These are phyloP conservation scores for Miichthys miiuy DNA, from an alignment of 2,797 vertebrate species.

Conservation along the genomic window DNA sequence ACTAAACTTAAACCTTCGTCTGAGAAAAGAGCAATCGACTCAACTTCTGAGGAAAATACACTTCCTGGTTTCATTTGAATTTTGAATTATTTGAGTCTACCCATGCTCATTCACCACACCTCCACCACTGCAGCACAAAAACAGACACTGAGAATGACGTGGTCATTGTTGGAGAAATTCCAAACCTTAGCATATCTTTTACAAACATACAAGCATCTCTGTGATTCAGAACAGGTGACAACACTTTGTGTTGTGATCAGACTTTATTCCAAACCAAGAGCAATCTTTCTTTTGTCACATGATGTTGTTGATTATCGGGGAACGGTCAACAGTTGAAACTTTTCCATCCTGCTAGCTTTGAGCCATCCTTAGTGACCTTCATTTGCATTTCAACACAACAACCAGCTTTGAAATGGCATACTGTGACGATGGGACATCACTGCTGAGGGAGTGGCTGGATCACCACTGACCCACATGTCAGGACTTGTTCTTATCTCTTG, in stretches of 20 bases:
- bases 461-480: background rate
- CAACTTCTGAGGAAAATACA: background rate
- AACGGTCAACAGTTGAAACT: background rate
- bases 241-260: too few relatives aligned
- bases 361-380: background rate
- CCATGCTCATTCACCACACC: background rate
- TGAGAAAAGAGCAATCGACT: background rate
- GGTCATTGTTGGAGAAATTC: too few relatives aligned
- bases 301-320: background rate
- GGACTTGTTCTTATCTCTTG: conserved; percentile 9
- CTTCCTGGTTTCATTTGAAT: background rate
- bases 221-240: too few relatives aligned
- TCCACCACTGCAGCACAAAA: background rate
- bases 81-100: background rate
- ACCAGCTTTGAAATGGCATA: background rate
- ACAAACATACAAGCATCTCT: too few relatives aligned
- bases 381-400: conserved; percentile 43
- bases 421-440: background rate
- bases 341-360: background rate
- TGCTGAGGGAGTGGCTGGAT: background rate
- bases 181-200: background rate
- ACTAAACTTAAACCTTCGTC: background rate
- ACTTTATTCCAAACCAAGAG: background rate
- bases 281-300: background rate
- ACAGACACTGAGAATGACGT: too few relatives aligned